These are phyloP conservation scores for Holcopasites calliopsidis DNA, from an alignment of 1,140 invertebrate genomes.

Conservation along the genomic window DNA sequence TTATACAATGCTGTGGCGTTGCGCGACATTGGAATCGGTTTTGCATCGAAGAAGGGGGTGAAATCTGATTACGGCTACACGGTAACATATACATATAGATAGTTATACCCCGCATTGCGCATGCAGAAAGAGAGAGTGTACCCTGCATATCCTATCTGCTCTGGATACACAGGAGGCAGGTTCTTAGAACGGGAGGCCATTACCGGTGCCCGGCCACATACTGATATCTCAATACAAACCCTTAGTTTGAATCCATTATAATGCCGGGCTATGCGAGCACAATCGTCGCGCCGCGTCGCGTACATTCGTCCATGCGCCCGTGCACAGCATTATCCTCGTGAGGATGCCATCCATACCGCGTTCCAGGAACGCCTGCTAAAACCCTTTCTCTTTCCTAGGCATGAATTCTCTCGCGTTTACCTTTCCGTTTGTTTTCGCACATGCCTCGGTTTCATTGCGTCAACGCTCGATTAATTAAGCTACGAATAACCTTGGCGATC, in stretches of 20 bases:
- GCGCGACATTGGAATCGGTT: background rate
- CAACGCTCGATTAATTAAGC: background rate
- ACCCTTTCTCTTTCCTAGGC: constrained; percentile 47
- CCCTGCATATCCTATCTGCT: constrained; percentile 63
- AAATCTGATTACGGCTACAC: constrained; percentile 35
- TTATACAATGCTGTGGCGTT: background rate
- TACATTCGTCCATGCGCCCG: constrained; percentile 25
- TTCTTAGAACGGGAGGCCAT: constrained; percentile 78
- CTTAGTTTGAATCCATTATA: constrained; percentile 80
- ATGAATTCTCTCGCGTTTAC: constrained; percentile 33
- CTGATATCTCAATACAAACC: constrained; percentile 80
- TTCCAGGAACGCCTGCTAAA: constrained; percentile 50
- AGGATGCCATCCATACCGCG: constrained; percentile 52
- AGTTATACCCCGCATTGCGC: constrained; percentile 22
- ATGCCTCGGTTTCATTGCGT: background rate
- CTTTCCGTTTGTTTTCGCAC: constrained; percentile 24
- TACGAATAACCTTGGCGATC: background rate
- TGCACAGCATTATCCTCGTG: constrained; percentile 48
- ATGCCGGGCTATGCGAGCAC: constrained; percentile 64
- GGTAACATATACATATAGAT: constrained; percentile 39
- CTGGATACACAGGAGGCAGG: constrained; percentile 64
- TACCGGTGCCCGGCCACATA: constrained; percentile 75
- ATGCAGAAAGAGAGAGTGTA: constrained; percentile 40
- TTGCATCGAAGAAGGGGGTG: background rate
- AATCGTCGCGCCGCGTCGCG: constrained; percentile 57